Evolutionary conservation across 2,797 vertebrate genomes (phyloP), one percentile per base, ranked within the genome.

Genomic region (Poecilia gillii): DNA sequence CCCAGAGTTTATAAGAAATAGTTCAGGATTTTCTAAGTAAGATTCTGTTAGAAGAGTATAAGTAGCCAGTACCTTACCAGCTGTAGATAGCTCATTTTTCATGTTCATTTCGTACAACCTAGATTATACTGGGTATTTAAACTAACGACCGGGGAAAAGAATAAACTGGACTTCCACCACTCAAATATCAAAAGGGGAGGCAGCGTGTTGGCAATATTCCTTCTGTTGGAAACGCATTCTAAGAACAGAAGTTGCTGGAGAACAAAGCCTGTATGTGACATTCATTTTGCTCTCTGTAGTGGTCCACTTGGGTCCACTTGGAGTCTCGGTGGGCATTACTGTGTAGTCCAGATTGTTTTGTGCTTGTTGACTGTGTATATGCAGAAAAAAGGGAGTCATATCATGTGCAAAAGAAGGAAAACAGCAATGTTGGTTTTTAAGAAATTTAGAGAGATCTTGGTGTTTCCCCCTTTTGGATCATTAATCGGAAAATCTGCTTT

Each of bases 1-100:
- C 77, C 39, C 53, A 82, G 81, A 78, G 84, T 77, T 81, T 81
- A 81, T 57, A 28, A 72, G 6, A 72, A 45, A 72, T 72, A 16
- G n/a, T 45, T 46, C 14, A n/a, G 68, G 20, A 45, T 46, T 72
- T 72, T 46, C 14, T 3, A 46, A 72, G 25, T 72, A 25, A 28
- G 25, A 6, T n/a, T 45, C 13, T 46, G 6, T 68, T 41, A 68
- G 13, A 41, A 45, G 25, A 13, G 3, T 45, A 18, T 16, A 45
- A 28, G 28, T n/a, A 72, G n/a, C 36, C 25, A 43, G n/a, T n/a
- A n/a, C 12, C 14, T 62, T 62, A 18, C 16, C 20, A 41, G 64
- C 36, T 23, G 36, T 41, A 41, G 9, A 41, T 68, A 23, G 11
- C 1, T 68, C 3, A 41, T 68, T 68, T 68, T 9, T 3, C 4